Evolutionary conservation across 2,888 invertebrate genomes (phyloP), one percentile per base, ranked within the genome.

Genomic region (Andrena camellia): DNA sequence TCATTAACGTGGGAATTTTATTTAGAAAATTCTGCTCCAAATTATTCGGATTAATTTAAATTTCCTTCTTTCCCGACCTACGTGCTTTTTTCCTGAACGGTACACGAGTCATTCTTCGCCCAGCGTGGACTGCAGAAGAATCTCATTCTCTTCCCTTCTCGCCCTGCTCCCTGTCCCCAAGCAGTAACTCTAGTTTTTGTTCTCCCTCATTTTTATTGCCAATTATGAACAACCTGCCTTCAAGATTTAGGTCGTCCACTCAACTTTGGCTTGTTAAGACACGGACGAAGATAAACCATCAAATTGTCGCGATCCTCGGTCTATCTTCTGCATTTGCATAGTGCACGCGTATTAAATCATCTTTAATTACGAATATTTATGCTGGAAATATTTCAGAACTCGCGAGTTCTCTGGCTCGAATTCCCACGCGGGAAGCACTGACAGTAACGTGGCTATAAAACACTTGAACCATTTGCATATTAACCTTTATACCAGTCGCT

Each of bases 171-270:
- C 60, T 23, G 52, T 57, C 54, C 17, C 26, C 26, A 2, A 33
- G 42, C 31, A 80, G 72, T 60, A 62, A 35, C 23, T 67, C 48
- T 63, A 72, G n/a, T 8, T 64, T 50, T 78, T 72, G 57, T 42
- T 62, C 42, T 42, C 13, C n/a, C 31, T 81, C 68, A 74, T 73
- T 81, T 74, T 81, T 81, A 81, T 81, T 81, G 59, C 81, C 81
- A 81, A 81, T 81, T 81, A 81, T 81, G 57, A 81, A 81, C 74
- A 50, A 69, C 81, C 63, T 81, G 81, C 69, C 63, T 13, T 69
- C 81, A 33, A 68, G 59, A 81, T 81, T 68, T 74, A 52, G 81
- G 81, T 74, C 81, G 66, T 81, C 81, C 74, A 81, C 81, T 74
- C 63, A 64, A 31, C 81, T 64, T 69, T 31, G 67, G 81, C 68